Base-by-base conservation (phyloP, 2,888 invertebrate genomes). In the Nipponacmea schrenckii region DNA sequence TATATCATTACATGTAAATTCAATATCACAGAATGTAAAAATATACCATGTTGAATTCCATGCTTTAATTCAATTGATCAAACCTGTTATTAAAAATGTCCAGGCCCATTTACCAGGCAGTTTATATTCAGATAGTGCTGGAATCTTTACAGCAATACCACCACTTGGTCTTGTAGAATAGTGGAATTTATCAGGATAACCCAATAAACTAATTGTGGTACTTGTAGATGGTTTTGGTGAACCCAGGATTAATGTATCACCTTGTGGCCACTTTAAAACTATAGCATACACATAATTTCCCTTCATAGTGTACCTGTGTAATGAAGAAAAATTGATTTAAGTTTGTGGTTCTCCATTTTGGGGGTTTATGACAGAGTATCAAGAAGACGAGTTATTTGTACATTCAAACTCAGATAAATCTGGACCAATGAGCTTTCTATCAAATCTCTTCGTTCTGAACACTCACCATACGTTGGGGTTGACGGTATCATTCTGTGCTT, bases 241-340 rank as follows among this genome's bases (percentile, higher is more conserved):
- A 75, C 90, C 90, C 12, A 93, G 87, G 26, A 87, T 78, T 14
- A 94, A 87, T 24, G 90, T 84, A 74, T 91, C 91, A 63, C 91
- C 88, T 31, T 87, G 84, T 0, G 95, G 95, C 94, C 95, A 95
- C 2, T 91, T 86, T 50, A 95, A 89, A 24, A 93, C 88, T 65
- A 92, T 92, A 0, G 93, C 94, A 87, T 93, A 96, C 17, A 95
- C 90, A 62, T 74, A 72, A 44, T 75, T 77, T 4, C 74, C 75
- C 75, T 78, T 80, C 67, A 74, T 75, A 26, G 83, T 83, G 70
- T 82, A 83, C 83, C 83, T 83, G 70, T 45, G 10, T 8, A 73
- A 77, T 17, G 62, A 64, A 48, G 65, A 44, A 7, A 39, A 8
- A 1, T 39, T 10, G 31, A n/a, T n/a, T 31, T 31, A 31, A 31